phyloP scores from a whole-genome alignment of 2,113 vertebrate species.

The Chrysochloris asiatica region DNA sequence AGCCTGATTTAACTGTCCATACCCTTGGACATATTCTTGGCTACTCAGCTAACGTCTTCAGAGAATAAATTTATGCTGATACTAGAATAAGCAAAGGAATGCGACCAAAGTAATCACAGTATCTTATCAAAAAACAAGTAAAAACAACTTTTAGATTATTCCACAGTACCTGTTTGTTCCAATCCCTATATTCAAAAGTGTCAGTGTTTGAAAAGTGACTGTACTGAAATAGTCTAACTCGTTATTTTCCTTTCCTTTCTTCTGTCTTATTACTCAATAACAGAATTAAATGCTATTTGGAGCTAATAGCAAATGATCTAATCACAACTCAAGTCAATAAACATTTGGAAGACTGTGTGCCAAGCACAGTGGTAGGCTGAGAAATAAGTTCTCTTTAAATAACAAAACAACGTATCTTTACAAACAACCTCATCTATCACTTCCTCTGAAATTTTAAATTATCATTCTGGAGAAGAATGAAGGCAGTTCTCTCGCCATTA shows the following conservation, averaged over 20 bases:
- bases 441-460: not conserved
- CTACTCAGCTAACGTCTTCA: not conserved
- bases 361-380: not conserved
- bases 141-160: no score
- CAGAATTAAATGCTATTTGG: not conserved
- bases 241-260: not conserved
- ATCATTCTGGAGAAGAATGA: not conserved
- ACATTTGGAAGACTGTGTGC: not conserved
- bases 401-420: not conserved
- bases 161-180: not conserved
- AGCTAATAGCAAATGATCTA: not conserved
- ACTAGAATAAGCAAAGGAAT: not conserved
- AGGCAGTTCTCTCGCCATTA: not conserved
- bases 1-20: not conserved
- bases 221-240: not conserved
- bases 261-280: not conserved
- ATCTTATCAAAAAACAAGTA: no score
- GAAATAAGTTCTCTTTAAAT: not conserved
- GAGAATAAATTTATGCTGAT: not conserved
- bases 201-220: not conserved
- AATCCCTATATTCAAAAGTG: not conserved
- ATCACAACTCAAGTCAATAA: not conserved
- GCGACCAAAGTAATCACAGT: not conserved
- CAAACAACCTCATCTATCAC: not conserved
- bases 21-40: not conserved